Evolutionary conservation across 1,140 invertebrate genomes (phyloP), one percentile per base, ranked within the genome.

Genomic region (Probaryconus sp.): DNA sequence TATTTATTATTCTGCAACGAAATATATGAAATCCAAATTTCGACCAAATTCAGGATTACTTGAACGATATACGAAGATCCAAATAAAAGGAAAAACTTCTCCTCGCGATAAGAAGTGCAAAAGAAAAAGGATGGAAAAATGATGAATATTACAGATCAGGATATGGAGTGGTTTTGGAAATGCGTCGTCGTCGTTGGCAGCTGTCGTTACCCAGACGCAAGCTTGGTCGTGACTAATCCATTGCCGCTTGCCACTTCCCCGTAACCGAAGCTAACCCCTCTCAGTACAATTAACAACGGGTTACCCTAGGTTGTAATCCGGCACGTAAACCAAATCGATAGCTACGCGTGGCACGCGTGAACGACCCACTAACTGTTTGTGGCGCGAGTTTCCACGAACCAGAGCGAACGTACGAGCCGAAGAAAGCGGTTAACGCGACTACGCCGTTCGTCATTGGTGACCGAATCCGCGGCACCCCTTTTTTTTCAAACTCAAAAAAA

Each of bases 181-280:
- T n/a, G n/a, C n/a, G n/a, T n/a, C n/a, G 70, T 69, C 72, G 71
- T 78, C 74, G 55, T 73, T 74, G 82, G 82, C 84, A 85, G 82
- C 84, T 85, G 83, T 85, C 81, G 83, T 83, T 85, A 82, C 82
- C 82, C 83, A 84, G 79, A 78, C 74, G 76, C 77, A 65, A 82
- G 79, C 81, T 82, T 76, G 79, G 77, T 79, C 83, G 79, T 85
- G 84, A 85, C 83, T 85, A 85, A 84, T 83, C 83, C 73, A 56
- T 76, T 55, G 58, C 74, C 73, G 78, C 71, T 83, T 79, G 79
- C 83, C 81, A 80, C 84, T 84, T 83, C 75, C 77, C 78, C 79
- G 75, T 77, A 79, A 67, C 77, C 64, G 70, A 71, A 76, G 61
- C 75, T 75, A 69, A 73, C 73, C 71, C 76, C 71, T 77, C 74